A percentile compares a stretch with the other conserved stretches of the same genome.
phyloP scores from a whole-genome alignment of 2,113 vertebrate genomes.

The Lepisosteus osseus region DNA sequence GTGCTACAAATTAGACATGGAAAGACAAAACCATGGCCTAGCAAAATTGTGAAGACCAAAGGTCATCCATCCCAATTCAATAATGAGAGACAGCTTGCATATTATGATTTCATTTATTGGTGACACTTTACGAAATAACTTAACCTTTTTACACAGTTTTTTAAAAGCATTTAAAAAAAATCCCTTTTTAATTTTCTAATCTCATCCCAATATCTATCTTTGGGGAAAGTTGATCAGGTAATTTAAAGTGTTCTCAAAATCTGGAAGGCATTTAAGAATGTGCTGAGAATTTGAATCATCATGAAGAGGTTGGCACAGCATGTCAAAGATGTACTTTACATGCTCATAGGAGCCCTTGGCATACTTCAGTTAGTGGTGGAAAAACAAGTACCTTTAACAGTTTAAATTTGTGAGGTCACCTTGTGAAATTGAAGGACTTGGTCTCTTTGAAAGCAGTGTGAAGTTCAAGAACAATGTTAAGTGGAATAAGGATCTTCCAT shows the following conservation, averaged over 20 bases:
- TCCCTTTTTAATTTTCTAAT: not conserved
- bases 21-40: not conserved
- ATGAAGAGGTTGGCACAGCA: not conserved
- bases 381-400: not conserved
- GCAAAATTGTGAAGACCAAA: not conserved
- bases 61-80: not conserved
- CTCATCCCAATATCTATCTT: not conserved
- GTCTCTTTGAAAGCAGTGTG: constrained; percentile 8
- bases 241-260: not conserved
- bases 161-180: not conserved
- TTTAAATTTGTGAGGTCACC: not conserved
- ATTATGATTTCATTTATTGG: constrained; percentile 42
- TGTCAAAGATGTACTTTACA: not conserved
- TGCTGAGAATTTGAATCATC: not conserved
- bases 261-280: too few relatives aligned
- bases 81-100: constrained; percentile 7
- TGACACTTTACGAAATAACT: constrained; percentile 35
- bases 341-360: not conserved
- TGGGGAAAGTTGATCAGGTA: not conserved
- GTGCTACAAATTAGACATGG: not conserved
- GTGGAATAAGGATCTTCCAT: constrained; percentile 44
- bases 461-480: constrained; percentile 40
- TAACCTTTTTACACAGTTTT: constrained; percentile 7
- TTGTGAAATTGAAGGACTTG: not conserved
- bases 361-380: not conserved